Conservation (phyloP, 2,888 invertebrate species). For the Coenonympha glycerion region DNA sequence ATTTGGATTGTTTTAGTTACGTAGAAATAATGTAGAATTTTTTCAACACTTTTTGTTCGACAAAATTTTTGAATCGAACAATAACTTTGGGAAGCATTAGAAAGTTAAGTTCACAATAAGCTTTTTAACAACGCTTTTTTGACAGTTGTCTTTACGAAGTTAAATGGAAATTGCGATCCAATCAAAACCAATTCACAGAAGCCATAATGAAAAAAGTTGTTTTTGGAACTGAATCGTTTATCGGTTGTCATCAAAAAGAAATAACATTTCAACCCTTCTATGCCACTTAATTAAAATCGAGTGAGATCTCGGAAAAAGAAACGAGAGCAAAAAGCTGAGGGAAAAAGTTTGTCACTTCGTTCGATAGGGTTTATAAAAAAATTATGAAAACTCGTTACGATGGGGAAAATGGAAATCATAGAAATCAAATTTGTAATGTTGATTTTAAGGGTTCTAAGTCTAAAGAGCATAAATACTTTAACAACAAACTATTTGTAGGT, state of each 20-base stretch:
- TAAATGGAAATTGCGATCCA: conserved; percentile 41
- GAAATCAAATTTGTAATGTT: conserved; percentile 15
- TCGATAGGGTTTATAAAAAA: conserved; percentile 35
- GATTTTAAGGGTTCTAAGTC: conserved; percentile 3
- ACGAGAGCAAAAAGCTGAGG: conserved; percentile 27
- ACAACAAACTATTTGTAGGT: too few relatives aligned
- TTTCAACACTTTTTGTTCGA: background rate
- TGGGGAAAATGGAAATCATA: conserved; percentile 15
- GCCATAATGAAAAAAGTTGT: conserved; percentile 52
- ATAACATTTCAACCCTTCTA: conserved; percentile 63
- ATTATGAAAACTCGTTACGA: conserved; percentile 21
- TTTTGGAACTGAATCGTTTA: conserved; percentile 58
- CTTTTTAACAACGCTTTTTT: conserved; percentile 4
- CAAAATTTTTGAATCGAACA: background rate
- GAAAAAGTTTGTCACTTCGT: conserved; percentile 27
- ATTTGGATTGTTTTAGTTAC: background rate
- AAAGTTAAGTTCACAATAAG: conserved; percentile 1
- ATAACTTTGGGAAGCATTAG: background rate
- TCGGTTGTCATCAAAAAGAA: conserved; percentile 71
- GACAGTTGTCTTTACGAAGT: conserved; percentile 31
- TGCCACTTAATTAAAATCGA: conserved; percentile 64
- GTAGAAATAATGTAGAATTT: background rate
- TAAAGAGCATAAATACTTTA: background rate
- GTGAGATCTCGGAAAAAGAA: conserved; percentile 36
- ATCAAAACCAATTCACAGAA: conserved; percentile 48